Evolutionary conservation across 2,797 vertebrate genomes (phyloP), one percentile per base, ranked within the genome.

Genomic region (Cynodonichthys magdalenae): DNA sequence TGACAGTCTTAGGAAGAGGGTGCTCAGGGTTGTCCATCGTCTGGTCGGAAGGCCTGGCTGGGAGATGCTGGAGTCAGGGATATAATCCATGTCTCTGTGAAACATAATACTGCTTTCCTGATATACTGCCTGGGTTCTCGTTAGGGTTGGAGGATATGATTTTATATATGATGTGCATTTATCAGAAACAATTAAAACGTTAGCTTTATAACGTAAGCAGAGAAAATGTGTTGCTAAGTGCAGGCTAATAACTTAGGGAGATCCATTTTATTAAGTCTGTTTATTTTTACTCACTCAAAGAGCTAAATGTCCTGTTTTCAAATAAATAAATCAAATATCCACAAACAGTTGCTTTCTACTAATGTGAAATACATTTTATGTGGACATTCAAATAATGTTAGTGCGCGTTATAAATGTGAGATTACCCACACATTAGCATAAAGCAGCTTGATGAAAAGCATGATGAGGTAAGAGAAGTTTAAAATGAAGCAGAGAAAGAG

Each of bases 231-330:
- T 75, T 73, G 77, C 63, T 87, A 87, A 83, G 75, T 82, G 68
- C 71, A 55, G 80, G 75, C 81, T 85, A 89, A 86, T 84, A 86
- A 86, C 76, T 75, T 85, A 67, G 52, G 89, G 77, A 86, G 79
- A 66, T 80, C 71, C 63, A 7, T 2, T 81, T 69, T 76, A 88
- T 90, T 80, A 78, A 82, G 60, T 76, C 72, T 81, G 81, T 85
- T 83, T 82, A 83, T 89, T 78, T 81, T 54, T 53, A 64, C 63
- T 54, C 71, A 75, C 71, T 89, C 66, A 79, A 81, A 87, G 72
- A 78, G 78, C 50, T 69, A 44, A 74, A 71, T 65, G 58, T 63
- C 28, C 48, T 41, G 50, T n/a, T n/a, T n/a, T n/a, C n/a, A n/a
- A n/a, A n/a, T n/a, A n/a, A n/a, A n/a, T n/a, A n/a, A n/a, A n/a